Percentiles rank a stretch among this genome's conserved stretches.
Evolutionary conservation across 2,888 invertebrate genomes (phyloP).

Genomic region (Clunio marinus): DNA sequence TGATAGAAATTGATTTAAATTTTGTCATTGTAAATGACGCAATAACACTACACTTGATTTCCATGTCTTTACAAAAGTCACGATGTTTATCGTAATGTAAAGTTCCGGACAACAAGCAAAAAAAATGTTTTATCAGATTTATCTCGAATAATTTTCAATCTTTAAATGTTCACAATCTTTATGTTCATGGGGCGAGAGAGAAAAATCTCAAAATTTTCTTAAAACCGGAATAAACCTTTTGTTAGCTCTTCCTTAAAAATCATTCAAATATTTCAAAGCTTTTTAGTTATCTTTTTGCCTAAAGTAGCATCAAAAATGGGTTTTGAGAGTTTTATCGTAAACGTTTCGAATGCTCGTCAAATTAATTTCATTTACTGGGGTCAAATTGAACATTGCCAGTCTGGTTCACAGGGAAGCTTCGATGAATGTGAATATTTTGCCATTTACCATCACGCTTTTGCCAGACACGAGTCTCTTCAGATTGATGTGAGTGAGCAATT

Average conservation of each 20-base stretch:
- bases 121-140: neutral
- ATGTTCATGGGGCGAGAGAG: slow-evolving; percentile 6
- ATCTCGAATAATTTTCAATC: neutral
- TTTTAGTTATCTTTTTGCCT: neutral
- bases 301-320: neutral
- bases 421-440: slow-evolving; percentile 95
- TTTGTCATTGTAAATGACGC: no score
- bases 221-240: neutral
- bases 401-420: slow-evolving; percentile 47
- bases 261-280: slow-evolving; percentile 8
- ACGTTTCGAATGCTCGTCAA: neutral
- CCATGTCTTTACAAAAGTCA: no score
- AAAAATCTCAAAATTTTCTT: slow-evolving; percentile 9
- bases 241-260: no score
- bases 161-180: slow-evolving; percentile 18
- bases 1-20: no score
- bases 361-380: slow-evolving; percentile 23
- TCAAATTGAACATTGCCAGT: slow-evolving; percentile 16
- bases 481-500: slow-evolving; percentile 82
- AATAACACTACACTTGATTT: no score
- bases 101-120: neutral
- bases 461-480: slow-evolving; percentile 95
- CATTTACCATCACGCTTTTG: slow-evolving; percentile 93
- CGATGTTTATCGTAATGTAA: no score
- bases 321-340: neutral